Evolutionary conservation across 2,888 invertebrate species (phyloP).

Genomic region (Dryobota labecula): DNA sequence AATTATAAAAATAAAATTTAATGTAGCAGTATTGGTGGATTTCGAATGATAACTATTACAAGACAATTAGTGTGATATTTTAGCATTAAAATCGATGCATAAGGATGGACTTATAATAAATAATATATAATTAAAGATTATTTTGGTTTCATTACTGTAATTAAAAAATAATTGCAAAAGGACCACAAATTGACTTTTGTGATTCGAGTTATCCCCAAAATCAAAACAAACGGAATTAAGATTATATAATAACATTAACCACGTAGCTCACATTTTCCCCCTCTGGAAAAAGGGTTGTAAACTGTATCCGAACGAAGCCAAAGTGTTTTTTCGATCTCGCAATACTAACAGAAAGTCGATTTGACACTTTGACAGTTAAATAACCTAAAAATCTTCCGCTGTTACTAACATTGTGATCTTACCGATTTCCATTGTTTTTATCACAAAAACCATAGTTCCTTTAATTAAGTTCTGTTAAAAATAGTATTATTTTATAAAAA

Average conservation of each 20-base stretch:
- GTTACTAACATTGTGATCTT: slow-evolving; percentile 14
- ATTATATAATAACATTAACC: no score
- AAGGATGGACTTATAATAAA: not conserved
- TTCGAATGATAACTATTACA: slow-evolving; percentile 14
- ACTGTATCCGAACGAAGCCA: slow-evolving; percentile 28
- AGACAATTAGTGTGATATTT: slow-evolving; percentile 40
- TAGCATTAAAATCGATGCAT: slow-evolving; percentile 8
- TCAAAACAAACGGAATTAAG: no score
- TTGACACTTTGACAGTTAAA: slow-evolving; percentile 11
- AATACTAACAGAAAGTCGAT: slow-evolving; percentile 5
- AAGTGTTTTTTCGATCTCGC: not conserved
- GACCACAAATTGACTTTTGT: not conserved
- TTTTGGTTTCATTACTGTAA: slow-evolving; percentile 16
- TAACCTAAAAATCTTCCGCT: slow-evolving; percentile 41
- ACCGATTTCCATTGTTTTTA: slow-evolving; percentile 14
- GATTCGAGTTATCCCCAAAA: not conserved
- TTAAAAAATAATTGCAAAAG: not conserved
- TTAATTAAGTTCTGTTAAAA: not conserved
- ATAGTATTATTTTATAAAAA: slow-evolving; percentile 52
- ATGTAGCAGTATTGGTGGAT: slow-evolving; percentile 21
- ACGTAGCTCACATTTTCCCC: no score
- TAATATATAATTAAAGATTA: not conserved
- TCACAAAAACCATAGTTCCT: not conserved
- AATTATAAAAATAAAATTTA: slow-evolving; percentile 41
- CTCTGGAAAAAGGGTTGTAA: no score